phyloP scores from a whole-genome alignment of 2,888 invertebrate species.

The Synergus japonicus region DNA sequence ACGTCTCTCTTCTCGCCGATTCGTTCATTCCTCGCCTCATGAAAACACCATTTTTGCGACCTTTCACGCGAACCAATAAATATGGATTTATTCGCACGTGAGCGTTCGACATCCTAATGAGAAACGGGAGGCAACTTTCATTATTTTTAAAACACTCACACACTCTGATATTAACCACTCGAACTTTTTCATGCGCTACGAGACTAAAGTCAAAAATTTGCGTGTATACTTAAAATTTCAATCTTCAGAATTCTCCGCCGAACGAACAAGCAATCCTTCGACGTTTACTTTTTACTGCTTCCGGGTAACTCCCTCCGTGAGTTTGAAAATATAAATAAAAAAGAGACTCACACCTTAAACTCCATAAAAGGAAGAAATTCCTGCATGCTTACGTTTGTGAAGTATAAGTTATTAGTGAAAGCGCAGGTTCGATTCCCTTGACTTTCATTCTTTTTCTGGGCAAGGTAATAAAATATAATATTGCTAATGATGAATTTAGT shows the following conservation, averaged over 20 bases:
- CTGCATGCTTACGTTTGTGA: background rate
- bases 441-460: background rate
- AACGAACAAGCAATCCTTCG: background rate
- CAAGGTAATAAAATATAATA: too few species aligned
- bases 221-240: constrained; percentile 13
- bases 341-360: background rate
- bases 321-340: background rate
- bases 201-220: background rate
- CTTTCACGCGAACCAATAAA: constrained; percentile 67
- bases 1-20: constrained; percentile 65
- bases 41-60: constrained; percentile 61
- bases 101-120: constrained; percentile 36
- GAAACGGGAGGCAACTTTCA: constrained; percentile 21
- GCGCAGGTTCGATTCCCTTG: background rate
- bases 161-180: background rate
- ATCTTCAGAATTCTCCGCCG: background rate
- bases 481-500: too few species aligned
- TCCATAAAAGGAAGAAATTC: background rate
- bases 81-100: constrained; percentile 60
- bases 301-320: background rate
- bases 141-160: background rate
- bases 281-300: background rate
- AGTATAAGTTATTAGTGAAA: background rate
- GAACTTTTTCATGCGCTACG: background rate
- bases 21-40: constrained; percentile 55